A percentile compares a stretch with the other conserved stretches of the same genome.
These are phyloP conservation scores for Euschistus heros DNA, from an alignment of 1,140 invertebrate species.

Conservation along the genomic window DNA sequence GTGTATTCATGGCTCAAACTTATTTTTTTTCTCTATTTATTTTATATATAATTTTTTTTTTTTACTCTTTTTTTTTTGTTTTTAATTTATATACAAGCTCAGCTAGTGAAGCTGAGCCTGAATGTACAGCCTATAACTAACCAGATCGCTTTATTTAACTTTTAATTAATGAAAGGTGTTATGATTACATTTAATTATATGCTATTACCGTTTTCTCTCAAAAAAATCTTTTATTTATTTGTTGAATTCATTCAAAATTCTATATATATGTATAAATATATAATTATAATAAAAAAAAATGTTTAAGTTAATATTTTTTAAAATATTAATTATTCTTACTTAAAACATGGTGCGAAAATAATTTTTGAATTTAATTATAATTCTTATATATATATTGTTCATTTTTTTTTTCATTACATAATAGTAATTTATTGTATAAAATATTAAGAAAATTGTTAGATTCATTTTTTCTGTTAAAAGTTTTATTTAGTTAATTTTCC, in stretches of 20 bases:
- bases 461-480: not conserved
- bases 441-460: conserved; percentile 12
- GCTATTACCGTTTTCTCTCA: not conserved
- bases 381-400: conserved; percentile 5
- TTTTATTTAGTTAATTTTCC: conserved; percentile 5
- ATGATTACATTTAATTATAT: not conserved
- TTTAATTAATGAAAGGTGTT: not conserved
- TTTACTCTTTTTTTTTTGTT: too few relatives aligned
- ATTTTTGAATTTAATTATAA: not conserved
- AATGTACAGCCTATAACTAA: conserved; percentile 2
- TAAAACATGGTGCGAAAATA: not conserved
- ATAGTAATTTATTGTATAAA: conserved; percentile 2
- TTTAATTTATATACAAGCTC: too few relatives aligned
- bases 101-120: too few relatives aligned
- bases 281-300: too few relatives aligned
- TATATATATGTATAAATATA: not conserved
- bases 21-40: too few relatives aligned
- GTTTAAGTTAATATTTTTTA: too few relatives aligned
- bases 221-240: not conserved
- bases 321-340: too few relatives aligned
- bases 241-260: conserved; percentile 5
- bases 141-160: conserved; percentile 4
- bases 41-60: too few relatives aligned
- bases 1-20: too few relatives aligned
- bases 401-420: conserved; percentile 17